Base-by-base conservation (phyloP, 1,140 invertebrate genomes). In the Agraylea sexmaculata region DNA sequence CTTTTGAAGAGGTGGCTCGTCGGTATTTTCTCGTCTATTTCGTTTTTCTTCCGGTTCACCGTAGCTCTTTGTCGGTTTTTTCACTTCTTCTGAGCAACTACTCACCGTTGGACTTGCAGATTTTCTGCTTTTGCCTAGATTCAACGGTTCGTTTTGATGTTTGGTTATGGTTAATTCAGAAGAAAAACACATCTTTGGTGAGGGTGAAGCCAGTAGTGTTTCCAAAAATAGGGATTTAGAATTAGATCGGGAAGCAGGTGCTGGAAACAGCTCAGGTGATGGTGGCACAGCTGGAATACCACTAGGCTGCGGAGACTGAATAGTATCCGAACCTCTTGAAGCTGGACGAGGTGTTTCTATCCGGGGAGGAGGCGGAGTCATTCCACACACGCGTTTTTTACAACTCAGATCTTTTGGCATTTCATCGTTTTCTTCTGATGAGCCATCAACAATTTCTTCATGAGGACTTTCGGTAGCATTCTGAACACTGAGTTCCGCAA, bases 261-360 rank as follows among this genome's bases (percentile, higher is more conserved):
- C 58, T 35, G 55, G 64, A 52, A 72, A 67, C 48, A 74, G 63
- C 55, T 74, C 71, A 2, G 73, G 73, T 12, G 73, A 74, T 3
- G 68, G 70, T 13, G 70, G 71, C 12, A 74, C 62, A 11, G 73
- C 71, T 19, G 76, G 73, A 23, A 78, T 73, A 2, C 73, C 74
- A 46, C 72, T 77, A 1, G 75, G 73, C 41, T 76, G 75, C 0
- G 76, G 74, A 2, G 76, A 77, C 38, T 74, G 71, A 54, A 73
- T 70, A 10, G 75, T 70, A 40, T 75, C 72, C 0, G 74, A 75
- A 43, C 69, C 69, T 39, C 71, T 66, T 0, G 75, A 75, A 3
- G 65, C 62, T 23, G 73, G 69, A 23, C 73, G 57, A 2, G 68
- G 65, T 46, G 63, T 54, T 16, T 62, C 59, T 37, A 52, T 56